Evolutionary conservation across 2,797 vertebrate species (phyloP).

Genomic region (Mionectes olivaceus): DNA sequence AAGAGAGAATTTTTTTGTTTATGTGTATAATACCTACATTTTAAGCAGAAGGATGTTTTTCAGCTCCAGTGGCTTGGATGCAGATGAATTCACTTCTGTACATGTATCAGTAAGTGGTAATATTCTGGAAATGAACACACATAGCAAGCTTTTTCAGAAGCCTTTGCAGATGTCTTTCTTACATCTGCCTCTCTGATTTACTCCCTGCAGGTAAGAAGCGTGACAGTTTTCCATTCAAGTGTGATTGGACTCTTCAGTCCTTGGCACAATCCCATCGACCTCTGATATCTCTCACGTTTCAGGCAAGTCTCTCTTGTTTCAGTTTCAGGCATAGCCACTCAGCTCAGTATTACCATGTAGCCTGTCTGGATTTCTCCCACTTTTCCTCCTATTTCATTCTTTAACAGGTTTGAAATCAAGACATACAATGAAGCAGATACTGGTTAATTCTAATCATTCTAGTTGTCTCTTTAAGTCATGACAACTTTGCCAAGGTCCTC

Average conservation of each 20-base stretch:
- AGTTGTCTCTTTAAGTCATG: background rate
- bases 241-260: slow-evolving; percentile 28
- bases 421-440: fast-evolving
- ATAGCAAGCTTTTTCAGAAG: slow-evolving; percentile 9
- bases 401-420: background rate
- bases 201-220: slow-evolving; percentile 35
- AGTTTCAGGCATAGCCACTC: background rate
- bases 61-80: background rate
- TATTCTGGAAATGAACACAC: background rate
- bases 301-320: slow-evolving; percentile 2
- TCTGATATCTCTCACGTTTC: background rate
- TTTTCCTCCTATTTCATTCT: background rate
- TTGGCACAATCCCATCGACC: slow-evolving; percentile 1
- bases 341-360: background rate
- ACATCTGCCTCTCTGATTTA: slow-evolving; percentile 1
- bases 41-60: background rate
- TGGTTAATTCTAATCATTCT: slow-evolving; percentile 1
- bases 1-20: background rate
- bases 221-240: background rate
- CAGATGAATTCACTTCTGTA: background rate
- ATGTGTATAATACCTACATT: background rate
- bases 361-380: background rate
- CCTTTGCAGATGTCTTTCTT: slow-evolving; percentile 3
- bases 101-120: background rate
- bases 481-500: background rate